Percentiles rank a stretch among this genome's conserved stretches.
These are phyloP conservation scores for Crocodylus rhombifer DNA, from an alignment of 2,797 vertebrate genomes.

Conservation along the genomic window DNA sequence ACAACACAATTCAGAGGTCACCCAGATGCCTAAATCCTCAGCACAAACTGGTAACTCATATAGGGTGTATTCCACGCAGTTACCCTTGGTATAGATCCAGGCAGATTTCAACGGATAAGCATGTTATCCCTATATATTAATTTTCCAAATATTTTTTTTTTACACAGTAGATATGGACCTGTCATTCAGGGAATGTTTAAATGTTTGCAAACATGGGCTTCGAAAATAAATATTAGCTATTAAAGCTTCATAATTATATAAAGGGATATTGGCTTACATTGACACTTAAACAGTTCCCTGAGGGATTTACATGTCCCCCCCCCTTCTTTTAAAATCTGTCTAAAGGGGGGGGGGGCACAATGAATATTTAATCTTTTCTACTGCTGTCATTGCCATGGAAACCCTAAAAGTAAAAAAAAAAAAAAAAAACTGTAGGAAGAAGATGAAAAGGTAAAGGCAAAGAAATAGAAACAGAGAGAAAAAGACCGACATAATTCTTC, in stretches of 20 bases:
- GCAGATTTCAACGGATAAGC: not conserved
- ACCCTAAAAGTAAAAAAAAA: conserved; percentile 57
- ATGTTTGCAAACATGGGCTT: conserved; percentile 22
- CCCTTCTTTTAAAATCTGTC: not conserved
- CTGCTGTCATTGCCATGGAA: conserved; percentile 69
- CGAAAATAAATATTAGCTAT: conserved; percentile 45
- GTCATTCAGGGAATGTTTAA: conserved; percentile 7
- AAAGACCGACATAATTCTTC: not conserved
- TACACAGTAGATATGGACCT: not conserved
- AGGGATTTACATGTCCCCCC: not conserved
- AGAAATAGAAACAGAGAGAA: conserved; percentile 1
- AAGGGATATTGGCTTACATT: conserved; percentile 13
- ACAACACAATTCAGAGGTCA: not conserved
- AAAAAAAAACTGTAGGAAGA: conserved; percentile 40
- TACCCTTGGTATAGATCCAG: not conserved
- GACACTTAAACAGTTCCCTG: not conserved
- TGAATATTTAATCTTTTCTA: conserved; percentile 41
- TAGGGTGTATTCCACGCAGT: not conserved
- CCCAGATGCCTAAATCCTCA: not conserved
- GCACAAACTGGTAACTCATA: not conserved
- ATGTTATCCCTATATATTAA: not conserved
- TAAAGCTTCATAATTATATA: not conserved
- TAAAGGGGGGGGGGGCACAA: conserved; percentile 23
- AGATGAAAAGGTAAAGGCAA: conserved; percentile 48
- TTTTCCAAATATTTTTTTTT: not conserved